Evolutionary conservation across 1,140 invertebrate genomes (phyloP).

Genomic region (Drosophila funebris): DNA sequence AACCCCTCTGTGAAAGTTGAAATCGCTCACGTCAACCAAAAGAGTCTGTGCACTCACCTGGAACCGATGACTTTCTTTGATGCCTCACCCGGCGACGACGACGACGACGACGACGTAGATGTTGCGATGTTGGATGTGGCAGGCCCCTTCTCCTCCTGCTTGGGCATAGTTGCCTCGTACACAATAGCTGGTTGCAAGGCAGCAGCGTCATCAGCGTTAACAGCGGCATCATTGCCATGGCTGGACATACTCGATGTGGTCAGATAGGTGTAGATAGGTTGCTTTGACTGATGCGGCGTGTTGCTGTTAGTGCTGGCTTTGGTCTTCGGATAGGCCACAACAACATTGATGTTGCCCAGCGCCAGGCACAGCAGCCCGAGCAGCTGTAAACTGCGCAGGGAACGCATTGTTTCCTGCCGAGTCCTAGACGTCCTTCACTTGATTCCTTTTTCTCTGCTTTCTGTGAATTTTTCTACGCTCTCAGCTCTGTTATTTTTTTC

Average conservation of each 20-base stretch:
- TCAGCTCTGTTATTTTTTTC: neutral
- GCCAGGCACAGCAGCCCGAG: conserved; percentile 46
- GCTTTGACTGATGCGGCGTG: conserved; percentile 32
- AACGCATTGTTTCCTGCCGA: conserved; percentile 55
- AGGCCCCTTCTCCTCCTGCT: conserved; percentile 34
- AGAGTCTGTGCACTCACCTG: conserved; percentile 72
- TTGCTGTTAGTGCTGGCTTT: conserved; percentile 34
- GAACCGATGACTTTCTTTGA: conserved; percentile 83
- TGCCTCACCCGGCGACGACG: conserved; percentile 34
- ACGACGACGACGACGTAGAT: conserved; percentile 1
- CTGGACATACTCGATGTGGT: conserved; percentile 70
- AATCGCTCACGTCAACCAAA: conserved; percentile 38
- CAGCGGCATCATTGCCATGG: conserved; percentile 40
- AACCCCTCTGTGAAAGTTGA: conserved; percentile 9
- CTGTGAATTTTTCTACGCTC: conserved; percentile 1
- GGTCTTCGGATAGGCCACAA: conserved; percentile 47
- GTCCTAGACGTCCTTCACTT: conserved; percentile 1
- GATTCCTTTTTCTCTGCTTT: conserved; percentile 4
- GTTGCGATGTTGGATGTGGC: neutral
- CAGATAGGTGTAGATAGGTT: conserved; percentile 64
- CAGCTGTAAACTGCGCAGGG: conserved; percentile 40
- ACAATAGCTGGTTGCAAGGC: conserved; percentile 66
- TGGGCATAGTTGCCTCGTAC: conserved; percentile 62
- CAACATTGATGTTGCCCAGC: conserved; percentile 16
- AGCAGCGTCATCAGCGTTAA: no score